These are phyloP conservation scores for Spialia ferax DNA, from an alignment of 2,888 invertebrate species.

Conservation along the genomic window DNA sequence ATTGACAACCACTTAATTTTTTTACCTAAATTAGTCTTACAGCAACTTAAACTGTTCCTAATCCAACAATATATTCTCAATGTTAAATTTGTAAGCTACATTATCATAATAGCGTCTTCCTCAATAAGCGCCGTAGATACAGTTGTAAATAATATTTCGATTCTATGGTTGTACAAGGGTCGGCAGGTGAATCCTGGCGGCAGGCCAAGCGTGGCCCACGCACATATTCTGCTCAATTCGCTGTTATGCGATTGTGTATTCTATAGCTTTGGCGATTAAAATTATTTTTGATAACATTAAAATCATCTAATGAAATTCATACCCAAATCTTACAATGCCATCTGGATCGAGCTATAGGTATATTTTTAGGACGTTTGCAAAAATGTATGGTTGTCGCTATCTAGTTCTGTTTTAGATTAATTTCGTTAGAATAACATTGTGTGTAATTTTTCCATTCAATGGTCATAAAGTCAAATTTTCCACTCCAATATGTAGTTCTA, in stretches of 20 bases:
- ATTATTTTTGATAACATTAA: conserved; percentile 49
- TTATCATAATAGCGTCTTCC: conserved; percentile 17
- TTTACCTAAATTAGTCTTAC: not conserved
- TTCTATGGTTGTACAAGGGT: conserved; percentile 79
- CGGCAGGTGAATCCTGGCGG: conserved; percentile 81
- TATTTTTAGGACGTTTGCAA: conserved; percentile 62
- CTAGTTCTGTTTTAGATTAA: not conserved
- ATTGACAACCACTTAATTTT: not conserved
- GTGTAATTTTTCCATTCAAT: too few species aligned
- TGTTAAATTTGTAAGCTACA: conserved; percentile 1
- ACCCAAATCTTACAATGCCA: conserved; percentile 76
- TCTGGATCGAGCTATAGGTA: conserved; percentile 72
- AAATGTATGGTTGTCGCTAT: conserved; percentile 13
- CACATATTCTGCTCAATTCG: conserved; percentile 61
- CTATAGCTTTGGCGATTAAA: conserved; percentile 51
- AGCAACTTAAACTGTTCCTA: conserved; percentile 7
- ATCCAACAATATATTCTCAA: conserved; percentile 2
- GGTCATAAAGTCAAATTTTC: too few species aligned
- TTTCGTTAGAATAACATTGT: not conserved
- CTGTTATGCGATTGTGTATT: conserved; percentile 49
- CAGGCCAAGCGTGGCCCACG: conserved; percentile 73
- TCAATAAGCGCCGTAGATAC: conserved; percentile 42
- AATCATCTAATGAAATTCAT: conserved; percentile 69
- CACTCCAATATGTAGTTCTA: too few species aligned
- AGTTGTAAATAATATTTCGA: conserved; percentile 77